Evolutionary conservation across 2,113 vertebrate genomes (phyloP), one percentile per base, ranked within the genome.

Genomic region (Lycaon pictus): DNA sequence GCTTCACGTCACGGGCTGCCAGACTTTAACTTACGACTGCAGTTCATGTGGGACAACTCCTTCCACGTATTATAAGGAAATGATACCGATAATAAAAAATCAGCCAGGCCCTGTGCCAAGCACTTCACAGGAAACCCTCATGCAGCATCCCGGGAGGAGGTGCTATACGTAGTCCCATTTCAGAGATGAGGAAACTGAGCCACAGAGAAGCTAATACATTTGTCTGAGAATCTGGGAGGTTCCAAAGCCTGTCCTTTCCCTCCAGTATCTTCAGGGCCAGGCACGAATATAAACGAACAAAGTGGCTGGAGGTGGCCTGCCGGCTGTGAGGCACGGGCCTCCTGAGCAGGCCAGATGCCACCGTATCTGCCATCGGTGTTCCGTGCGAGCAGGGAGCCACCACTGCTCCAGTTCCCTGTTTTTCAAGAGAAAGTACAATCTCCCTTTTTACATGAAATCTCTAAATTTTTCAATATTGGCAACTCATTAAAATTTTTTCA

Each of bases 311-410:
- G 32, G 25, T 53, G 55, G 60, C 35, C 35, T 1, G 1, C 23
- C 74, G 32, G 19, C 60, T 71, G 0, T 1, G 82, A 80, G 37
- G 10, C 16, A 0, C 0, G 1, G 55, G 5, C 3, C 16, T 32
- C 16, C 43, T 11, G 1, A 15, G 3, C 27, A 85, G 29, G 29
- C 53, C 53, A n/a, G 55, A 76, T 0, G 4, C 43, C 74, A 2
- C 0, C 0, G 4, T 12, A n/a, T 32, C 55, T 6, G 8, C 55
- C 15, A 0, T 0, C n/a, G 29, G 43, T 62, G n/a, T 12, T 13
- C n/a, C 72, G 4, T 8, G 4, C 25, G 15, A 37, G 3, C 8
- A 0, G 62, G 35, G 22, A 48, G n/a, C 80, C 13, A 7, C 23
- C 7, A 27, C 29, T 3, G 1, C 65, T 48, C 4, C 43, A 7